phyloP scores from a whole-genome alignment of 2,113 vertebrate species.

The Chiloscyllium plagiosum region DNA sequence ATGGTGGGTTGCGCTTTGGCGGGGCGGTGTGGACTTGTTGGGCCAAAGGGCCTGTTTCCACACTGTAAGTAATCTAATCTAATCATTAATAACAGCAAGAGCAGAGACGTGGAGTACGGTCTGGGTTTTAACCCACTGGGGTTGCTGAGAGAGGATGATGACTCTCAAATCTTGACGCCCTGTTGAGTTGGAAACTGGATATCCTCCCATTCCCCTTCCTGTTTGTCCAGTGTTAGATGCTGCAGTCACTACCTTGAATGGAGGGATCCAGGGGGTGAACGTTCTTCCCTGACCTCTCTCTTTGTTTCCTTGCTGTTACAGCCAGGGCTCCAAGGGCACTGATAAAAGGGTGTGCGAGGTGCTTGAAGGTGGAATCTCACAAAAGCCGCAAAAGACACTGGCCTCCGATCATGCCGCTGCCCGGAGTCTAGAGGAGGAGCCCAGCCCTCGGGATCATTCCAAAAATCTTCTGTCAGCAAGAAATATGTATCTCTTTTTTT shows the following conservation, averaged over 20 bases:
- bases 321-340: background rate
- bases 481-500: background rate
- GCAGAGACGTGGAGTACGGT: background rate
- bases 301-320: background rate
- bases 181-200: background rate
- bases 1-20: no score
- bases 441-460: background rate
- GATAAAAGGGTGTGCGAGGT: background rate
- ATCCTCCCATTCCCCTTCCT: background rate
- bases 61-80: no score
- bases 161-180: background rate
- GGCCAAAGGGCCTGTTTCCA: no score
- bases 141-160: background rate
- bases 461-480: background rate
- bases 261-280: background rate
- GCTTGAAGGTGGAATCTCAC: background rate
- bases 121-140: background rate
- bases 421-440: background rate
- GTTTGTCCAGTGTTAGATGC: background rate
- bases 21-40: no score
- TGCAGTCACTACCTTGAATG: background rate
- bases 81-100: background rate
- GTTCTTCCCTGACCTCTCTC: background rate
- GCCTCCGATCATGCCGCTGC: background rate
- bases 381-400: fast-evolving